These are phyloP conservation scores for Cephalotes varians DNA, from an alignment of 2,888 invertebrate genomes.

Conservation along the genomic window DNA sequence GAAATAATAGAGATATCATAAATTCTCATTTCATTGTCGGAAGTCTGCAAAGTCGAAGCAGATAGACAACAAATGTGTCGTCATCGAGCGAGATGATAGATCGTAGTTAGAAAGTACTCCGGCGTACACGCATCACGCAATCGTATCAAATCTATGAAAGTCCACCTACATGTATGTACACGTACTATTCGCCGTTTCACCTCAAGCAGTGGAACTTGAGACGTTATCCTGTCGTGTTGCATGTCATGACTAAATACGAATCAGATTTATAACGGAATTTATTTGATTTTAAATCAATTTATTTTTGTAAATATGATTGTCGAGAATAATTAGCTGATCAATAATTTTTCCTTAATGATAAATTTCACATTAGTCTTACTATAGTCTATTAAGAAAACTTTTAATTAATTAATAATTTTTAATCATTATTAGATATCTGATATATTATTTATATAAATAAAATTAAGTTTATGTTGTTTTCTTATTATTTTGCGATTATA, in stretches of 20 bases:
- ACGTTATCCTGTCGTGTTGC: constrained; percentile 69
- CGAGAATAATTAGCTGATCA: neutral
- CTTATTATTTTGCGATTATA: neutral
- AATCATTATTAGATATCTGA: neutral
- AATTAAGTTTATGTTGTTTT: neutral
- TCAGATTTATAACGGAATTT: constrained; percentile 51
- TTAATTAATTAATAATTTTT: neutral
- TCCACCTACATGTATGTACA: constrained; percentile 74
- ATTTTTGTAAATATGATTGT: neutral
- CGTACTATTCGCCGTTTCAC: constrained; percentile 71
- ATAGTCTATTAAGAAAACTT: neutral
- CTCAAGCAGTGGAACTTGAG: constrained; percentile 73
- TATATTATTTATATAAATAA: constrained; percentile 1
- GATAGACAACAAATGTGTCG: constrained; percentile 56
- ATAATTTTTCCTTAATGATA: neutral
- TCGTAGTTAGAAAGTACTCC: constrained; percentile 73
- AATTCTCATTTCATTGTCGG: constrained; percentile 12
- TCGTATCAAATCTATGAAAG: constrained; percentile 76
- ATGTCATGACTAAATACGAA: constrained; percentile 62
- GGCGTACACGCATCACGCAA: constrained; percentile 71
- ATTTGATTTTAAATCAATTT: neutral
- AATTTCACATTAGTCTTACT: too few relatives aligned
- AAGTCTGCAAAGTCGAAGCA: constrained; percentile 37
- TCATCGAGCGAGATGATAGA: constrained; percentile 71
- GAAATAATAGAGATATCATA: constrained; percentile 32